These are phyloP conservation scores for Magallana angulata DNA, from an alignment of 1,140 invertebrate genomes.

Conservation along the genomic window DNA sequence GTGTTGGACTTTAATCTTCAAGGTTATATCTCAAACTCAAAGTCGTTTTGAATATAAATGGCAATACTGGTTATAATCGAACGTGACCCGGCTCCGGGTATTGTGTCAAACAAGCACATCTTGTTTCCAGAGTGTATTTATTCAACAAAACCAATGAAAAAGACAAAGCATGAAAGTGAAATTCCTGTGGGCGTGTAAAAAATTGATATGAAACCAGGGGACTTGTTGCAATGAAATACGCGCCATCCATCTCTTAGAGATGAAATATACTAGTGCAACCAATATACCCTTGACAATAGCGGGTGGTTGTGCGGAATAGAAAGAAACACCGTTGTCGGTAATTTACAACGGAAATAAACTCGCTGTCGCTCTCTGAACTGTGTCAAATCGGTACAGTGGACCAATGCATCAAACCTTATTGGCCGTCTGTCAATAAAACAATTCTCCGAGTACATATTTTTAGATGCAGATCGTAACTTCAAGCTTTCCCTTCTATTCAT, in stretches of 20 bases:
- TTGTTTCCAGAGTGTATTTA: no score
- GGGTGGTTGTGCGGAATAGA: constrained; percentile 14
- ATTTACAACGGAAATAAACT: constrained; percentile 28
- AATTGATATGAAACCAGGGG: background rate
- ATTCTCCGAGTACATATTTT: constrained; percentile 9
- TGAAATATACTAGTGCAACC: background rate
- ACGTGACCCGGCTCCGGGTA: no score
- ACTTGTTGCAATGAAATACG: background rate
- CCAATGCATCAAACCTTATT: background rate
- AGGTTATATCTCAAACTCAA: no score
- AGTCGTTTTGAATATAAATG: no score
- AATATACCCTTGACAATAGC: constrained; percentile 30
- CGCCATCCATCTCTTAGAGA: background rate
- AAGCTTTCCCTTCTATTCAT: constrained; percentile 6
- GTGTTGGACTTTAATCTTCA: no score
- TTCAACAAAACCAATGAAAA: background rate
- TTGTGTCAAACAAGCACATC: no score
- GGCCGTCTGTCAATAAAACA: constrained; percentile 15
- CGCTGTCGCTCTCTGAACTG: background rate
- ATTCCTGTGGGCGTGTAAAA: background rate
- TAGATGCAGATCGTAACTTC: constrained; percentile 6
- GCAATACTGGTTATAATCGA: no score
- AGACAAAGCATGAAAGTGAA: background rate
- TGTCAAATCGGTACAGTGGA: constrained; percentile 1
- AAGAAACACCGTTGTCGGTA: background rate